Evolutionary conservation across 2,113 vertebrate genomes (phyloP).

Genomic region (Tylochromis polylepis): DNA sequence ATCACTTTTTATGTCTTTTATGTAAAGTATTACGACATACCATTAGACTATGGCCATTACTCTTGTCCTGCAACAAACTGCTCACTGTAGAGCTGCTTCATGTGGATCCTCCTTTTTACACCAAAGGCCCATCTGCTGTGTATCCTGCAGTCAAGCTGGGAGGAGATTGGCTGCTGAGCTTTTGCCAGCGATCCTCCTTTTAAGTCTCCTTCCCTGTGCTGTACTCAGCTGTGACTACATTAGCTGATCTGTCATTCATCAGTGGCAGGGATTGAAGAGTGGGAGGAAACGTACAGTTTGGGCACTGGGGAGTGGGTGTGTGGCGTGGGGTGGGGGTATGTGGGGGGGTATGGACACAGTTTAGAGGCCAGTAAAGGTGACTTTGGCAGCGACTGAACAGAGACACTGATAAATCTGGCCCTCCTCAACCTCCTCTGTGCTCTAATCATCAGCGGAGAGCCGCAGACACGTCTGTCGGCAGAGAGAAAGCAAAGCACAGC

Average conservation of each 20-base stretch:
- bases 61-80: neutral
- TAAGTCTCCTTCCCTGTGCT: constrained; percentile 1
- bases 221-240: constrained; percentile 56
- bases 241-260: constrained; percentile 58
- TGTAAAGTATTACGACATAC: neutral
- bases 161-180: constrained; percentile 48
- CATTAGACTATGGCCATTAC: neutral
- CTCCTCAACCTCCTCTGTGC: constrained; percentile 18
- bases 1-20: neutral
- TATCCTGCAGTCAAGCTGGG: constrained; percentile 53
- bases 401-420: constrained; percentile 50
- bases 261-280: neutral
- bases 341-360: neutral
- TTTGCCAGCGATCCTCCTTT: constrained; percentile 30
- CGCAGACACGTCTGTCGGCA: constrained; percentile 9
- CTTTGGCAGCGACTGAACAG: constrained; percentile 49
- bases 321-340: rapidly evolving
- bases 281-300: neutral
- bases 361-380: constrained; percentile 53
- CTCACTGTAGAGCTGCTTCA: constrained; percentile 3
- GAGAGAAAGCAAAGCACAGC: neutral
- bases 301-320: neutral
- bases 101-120: constrained; percentile 2
- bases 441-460: constrained; percentile 35
- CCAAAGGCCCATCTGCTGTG: constrained; percentile 52